phyloP scores from a whole-genome alignment of 1,140 invertebrate genomes.

The Diabrotica undecimpunctata region DNA sequence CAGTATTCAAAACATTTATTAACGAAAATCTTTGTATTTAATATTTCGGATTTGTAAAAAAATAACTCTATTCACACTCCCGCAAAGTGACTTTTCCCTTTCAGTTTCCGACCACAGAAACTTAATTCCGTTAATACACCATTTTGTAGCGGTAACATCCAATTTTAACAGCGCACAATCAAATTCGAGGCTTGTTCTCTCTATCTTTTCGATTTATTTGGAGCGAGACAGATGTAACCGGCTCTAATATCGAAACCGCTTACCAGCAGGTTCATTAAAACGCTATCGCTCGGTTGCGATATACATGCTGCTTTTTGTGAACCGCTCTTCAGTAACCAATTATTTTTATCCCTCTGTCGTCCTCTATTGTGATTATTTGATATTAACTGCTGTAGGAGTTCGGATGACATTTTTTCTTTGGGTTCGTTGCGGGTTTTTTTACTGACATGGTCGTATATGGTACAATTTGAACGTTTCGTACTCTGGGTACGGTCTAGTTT shows the following conservation, averaged over 20 bases:
- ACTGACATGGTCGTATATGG: conserved; percentile 33
- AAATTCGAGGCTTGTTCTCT: conserved; percentile 6
- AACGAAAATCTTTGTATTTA: too few species aligned
- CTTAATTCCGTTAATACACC: too few species aligned
- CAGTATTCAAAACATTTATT: too few species aligned
- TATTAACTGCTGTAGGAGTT: conserved; percentile 53
- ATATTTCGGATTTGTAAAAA: too few species aligned
- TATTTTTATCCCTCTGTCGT: conserved; percentile 35
- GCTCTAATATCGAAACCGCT: conserved; percentile 88
- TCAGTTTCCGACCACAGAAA: too few species aligned
- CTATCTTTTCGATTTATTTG: conserved; percentile 49
- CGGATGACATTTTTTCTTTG: conserved; percentile 45
- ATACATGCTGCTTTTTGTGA: conserved; percentile 42
- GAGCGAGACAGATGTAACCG: conserved; percentile 80
- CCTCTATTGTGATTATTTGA: conserved; percentile 44
- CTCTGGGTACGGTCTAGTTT: conserved; percentile 24
- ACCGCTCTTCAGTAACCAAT: conserved; percentile 41
- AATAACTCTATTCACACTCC: too few species aligned
- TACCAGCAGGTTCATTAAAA: conserved; percentile 86
- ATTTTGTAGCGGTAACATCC: too few species aligned
- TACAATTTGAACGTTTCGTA: conserved; percentile 39
- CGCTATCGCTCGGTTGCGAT: conserved; percentile 61
- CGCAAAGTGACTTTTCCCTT: too few species aligned
- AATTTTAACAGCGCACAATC: conserved; percentile 6
- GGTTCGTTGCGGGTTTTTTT: conserved; percentile 42